Evolutionary conservation across 2,113 vertebrate species (phyloP).

Genomic region (Notothenia coriiceps): DNA sequence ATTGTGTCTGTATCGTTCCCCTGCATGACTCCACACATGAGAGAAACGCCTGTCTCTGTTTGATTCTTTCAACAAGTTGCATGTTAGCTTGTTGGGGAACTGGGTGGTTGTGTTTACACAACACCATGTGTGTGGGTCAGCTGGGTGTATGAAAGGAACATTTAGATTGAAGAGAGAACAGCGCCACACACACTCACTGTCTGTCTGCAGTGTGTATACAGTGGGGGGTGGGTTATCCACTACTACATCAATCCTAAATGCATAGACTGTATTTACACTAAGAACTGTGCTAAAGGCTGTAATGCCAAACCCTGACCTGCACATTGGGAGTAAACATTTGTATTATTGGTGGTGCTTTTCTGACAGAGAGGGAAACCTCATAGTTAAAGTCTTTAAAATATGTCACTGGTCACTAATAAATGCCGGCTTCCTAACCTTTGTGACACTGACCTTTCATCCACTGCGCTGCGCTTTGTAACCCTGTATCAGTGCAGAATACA

Average conservation of each 20-base stretch:
- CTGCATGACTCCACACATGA: too few species aligned
- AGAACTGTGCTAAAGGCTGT: background rate
- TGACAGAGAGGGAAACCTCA: background rate
- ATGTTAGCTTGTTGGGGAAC: background rate
- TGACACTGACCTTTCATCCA: background rate
- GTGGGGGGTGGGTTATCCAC: background rate
- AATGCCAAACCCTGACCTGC: background rate
- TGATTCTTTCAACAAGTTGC: background rate
- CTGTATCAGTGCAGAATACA: background rate
- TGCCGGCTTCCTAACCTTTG: background rate
- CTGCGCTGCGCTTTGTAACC: background rate
- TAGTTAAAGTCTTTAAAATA: background rate
- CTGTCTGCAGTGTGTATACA: background rate
- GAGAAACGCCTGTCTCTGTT: background rate
- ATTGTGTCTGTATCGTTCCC: background rate
- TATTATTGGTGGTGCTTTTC: background rate
- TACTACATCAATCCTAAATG: background rate
- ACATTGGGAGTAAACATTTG: background rate
- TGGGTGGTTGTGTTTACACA: background rate
- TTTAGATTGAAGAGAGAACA: background rate
- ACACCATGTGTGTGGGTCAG: background rate
- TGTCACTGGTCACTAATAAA: background rate
- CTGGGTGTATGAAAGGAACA: constrained; percentile 1
- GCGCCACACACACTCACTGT: background rate
- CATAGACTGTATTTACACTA: background rate